Conservation (phyloP, 2,797 vertebrate species). For the Manis pentadactyla region DNA sequence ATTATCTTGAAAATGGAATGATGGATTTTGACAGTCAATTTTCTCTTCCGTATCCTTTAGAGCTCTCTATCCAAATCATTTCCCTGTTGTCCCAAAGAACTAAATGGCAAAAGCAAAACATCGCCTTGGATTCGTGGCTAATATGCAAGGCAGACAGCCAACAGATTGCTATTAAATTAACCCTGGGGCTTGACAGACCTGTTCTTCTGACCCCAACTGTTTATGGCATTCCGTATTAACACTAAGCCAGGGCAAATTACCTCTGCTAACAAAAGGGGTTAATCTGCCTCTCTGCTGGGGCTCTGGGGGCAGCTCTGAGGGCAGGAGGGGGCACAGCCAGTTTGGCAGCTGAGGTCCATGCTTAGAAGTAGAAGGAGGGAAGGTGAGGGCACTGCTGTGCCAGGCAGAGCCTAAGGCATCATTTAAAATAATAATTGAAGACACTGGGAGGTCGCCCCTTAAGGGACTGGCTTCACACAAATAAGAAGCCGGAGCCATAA, state of each 20-base stretch:
- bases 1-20: conserved; percentile 62
- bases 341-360: conserved; percentile 62
- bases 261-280: conserved; percentile 80
- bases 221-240: conserved; percentile 72
- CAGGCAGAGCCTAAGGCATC: conserved; percentile 72
- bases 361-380: conserved; percentile 34
- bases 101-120: conserved; percentile 71
- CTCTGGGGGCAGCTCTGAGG: conserved; percentile 63
- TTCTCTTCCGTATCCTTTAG: conserved; percentile 61
- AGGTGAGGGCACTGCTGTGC: conserved; percentile 68
- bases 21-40: conserved; percentile 76
- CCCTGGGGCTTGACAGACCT: conserved; percentile 77
- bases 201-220: conserved; percentile 73
- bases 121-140: not conserved
- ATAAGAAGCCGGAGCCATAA: conserved; percentile 56
- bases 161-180: conserved; percentile 82
- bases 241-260: conserved; percentile 74
- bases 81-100: conserved; percentile 66
- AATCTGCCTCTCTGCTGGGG: conserved; percentile 72
- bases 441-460: conserved; percentile 73
- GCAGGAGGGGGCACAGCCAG: conserved; percentile 51
- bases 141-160: conserved; percentile 70
- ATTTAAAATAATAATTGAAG: conserved; percentile 81
- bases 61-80: conserved; percentile 70
- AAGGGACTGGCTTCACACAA: conserved; percentile 65